Base-by-base conservation (phyloP, 1,140 invertebrate genomes). In the Holcopasites calliopsidis region DNA sequence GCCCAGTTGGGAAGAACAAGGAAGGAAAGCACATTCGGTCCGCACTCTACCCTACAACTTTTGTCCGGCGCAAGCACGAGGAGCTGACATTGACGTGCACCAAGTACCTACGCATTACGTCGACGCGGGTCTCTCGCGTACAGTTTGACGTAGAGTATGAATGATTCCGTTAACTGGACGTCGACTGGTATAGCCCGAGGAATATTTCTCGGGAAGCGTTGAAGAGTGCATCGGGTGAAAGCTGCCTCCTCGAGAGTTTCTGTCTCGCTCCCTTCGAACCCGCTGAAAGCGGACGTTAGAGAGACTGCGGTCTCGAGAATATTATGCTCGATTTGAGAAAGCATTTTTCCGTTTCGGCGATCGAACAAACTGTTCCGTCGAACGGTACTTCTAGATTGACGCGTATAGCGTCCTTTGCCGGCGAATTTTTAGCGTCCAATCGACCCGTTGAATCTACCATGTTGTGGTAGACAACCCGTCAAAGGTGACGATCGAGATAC, bases 151-250 rank as follows among this genome's bases (percentile, higher is more conserved):
- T 77, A 21, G 52, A 80, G 50, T 83, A 69, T 77, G 79, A 83
- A 82, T 52, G 76, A 83, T 82, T 83, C 80, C 82, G 82, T 83
- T 83, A 83, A 79, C 80, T 79, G 52, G 77, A 80, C 38, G 47
- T 66, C 60, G 52, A 31, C 57, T 18, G 54, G 58, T 60, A 61
- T 58, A 47, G 71, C 62, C 42, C 35, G 35, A 50, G 40, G 61
- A 54, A 52, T 76, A 83, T 77, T 83, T 77, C 81, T 83, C 72
- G 64, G 72, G 72, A 65, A 57, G 62, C 55, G n/a, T 28, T 60
- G 42, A 42, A 75, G 62, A 64, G 54, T 68, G 49, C 61, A 55
- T 65, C 26, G 60, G 18, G 18, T 1, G 23, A 35, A 35, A 33
- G 23, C 33, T 31, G 33, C 28, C 55, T 74, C 71, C 62, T 57